phyloP scores from a whole-genome alignment of 2,113 vertebrate genomes.

The Melanocharis versteri region DNA sequence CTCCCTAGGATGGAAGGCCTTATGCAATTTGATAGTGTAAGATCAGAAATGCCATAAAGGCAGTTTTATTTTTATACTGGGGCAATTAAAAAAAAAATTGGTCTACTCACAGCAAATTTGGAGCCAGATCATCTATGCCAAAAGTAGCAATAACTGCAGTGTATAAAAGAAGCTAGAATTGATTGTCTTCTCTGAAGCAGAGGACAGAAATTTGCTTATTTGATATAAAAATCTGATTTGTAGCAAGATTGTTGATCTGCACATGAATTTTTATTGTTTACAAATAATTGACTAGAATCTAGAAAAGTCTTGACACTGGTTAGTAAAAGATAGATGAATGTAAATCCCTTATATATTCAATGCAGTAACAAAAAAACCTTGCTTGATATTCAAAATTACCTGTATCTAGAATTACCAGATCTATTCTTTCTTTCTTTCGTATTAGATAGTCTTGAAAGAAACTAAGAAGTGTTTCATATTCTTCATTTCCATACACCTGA shows the following conservation, averaged over 20 bases:
- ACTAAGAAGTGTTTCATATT: neutral
- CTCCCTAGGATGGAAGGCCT: neutral
- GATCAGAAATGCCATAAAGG: slow-evolving; percentile 25
- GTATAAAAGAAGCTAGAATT: slow-evolving; percentile 14
- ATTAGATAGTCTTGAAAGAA: neutral
- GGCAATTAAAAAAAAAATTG: slow-evolving; percentile 34
- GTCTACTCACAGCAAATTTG: slow-evolving; percentile 51
- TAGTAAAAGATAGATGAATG: neutral
- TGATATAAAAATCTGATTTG: slow-evolving; percentile 15
- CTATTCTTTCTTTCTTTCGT: neutral
- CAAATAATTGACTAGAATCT: neutral
- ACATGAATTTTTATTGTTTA: neutral
- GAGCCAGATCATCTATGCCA: slow-evolving; percentile 55
- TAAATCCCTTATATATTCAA: neutral
- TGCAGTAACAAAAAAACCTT: neutral
- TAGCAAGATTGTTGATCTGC: neutral
- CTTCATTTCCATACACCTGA: neutral
- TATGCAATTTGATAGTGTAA: slow-evolving; percentile 6
- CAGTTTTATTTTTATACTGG: slow-evolving; percentile 58
- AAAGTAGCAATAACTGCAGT: slow-evolving; percentile 46
- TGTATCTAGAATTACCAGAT: neutral
- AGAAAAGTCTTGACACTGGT: neutral
- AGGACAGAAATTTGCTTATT: slow-evolving; percentile 52
- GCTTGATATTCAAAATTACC: neutral
- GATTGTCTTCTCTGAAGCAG: slow-evolving; percentile 13